Evolutionary conservation across 2,113 vertebrate genomes (phyloP).

Genomic region (Triplophysa rosa): DNA sequence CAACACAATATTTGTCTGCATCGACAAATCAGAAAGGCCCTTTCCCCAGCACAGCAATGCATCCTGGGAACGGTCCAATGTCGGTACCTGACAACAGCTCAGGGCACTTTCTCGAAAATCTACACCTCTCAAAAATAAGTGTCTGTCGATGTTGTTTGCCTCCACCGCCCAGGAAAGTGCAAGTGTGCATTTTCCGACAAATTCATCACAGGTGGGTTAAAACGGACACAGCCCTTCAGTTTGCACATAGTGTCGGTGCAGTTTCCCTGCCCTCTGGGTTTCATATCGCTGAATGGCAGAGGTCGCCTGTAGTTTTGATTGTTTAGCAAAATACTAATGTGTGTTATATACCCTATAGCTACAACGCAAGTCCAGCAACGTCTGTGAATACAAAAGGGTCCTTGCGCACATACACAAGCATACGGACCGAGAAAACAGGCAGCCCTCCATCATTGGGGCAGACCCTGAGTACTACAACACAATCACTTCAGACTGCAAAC

Average conservation of each 20-base stretch:
- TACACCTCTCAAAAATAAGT: constrained; percentile 60
- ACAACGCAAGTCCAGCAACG: background rate
- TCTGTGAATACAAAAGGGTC: constrained; percentile 4
- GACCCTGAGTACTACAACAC: constrained; percentile 39
- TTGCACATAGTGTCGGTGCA: constrained; percentile 24
- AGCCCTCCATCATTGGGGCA: constrained; percentile 9
- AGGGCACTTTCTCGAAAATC: constrained; percentile 66
- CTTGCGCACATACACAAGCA: constrained; percentile 1
- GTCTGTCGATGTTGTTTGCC: constrained; percentile 35
- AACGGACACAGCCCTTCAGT: constrained; percentile 35
- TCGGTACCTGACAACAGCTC: constrained; percentile 66
- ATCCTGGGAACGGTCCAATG: constrained; percentile 60
- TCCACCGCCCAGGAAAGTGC: constrained; percentile 41
- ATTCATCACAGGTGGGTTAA: constrained; percentile 50
- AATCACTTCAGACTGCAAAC: constrained; percentile 47
- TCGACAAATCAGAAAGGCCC: constrained; percentile 17
- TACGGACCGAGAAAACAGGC: too few species aligned
- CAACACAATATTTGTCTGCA: constrained; percentile 52
- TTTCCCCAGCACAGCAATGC: constrained; percentile 61
- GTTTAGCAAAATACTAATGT: constrained; percentile 10
- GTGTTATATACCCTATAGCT: background rate
- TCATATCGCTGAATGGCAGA: constrained; percentile 10
- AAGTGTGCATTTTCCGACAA: constrained; percentile 49
- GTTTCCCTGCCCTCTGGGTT: constrained; percentile 4
- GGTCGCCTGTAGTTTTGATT: constrained; percentile 30